These are phyloP conservation scores for Echiichthys vipera DNA, from an alignment of 2,797 vertebrate genomes.

Conservation along the genomic window DNA sequence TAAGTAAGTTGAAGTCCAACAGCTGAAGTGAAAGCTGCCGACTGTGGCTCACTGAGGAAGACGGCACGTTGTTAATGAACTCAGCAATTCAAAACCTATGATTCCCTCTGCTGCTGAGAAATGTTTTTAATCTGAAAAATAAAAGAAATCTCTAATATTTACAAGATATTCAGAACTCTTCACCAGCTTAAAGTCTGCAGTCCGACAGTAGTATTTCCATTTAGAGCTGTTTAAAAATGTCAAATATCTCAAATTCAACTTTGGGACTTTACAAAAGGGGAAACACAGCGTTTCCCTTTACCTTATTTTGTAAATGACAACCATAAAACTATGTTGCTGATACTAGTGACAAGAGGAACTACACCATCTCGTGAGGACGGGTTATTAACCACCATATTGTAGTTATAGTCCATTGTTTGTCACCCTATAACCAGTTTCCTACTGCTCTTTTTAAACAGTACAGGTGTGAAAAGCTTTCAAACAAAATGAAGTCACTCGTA, in stretches of 20 bases:
- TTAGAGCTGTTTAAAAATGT: background rate
- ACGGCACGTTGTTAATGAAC: background rate
- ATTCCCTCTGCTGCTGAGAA: background rate
- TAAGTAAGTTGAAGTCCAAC: background rate
- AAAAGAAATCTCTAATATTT: background rate
- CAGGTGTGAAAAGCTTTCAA: background rate
- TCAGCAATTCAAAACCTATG: background rate
- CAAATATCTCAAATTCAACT: background rate
- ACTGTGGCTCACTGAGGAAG: slow-evolving; percentile 2
- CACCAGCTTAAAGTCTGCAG: background rate
- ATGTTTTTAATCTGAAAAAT: background rate
- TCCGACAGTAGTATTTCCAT: background rate
- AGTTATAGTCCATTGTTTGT: background rate
- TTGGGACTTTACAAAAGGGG: background rate
- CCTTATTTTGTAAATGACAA: background rate
- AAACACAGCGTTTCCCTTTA: background rate
- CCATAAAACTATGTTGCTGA: background rate
- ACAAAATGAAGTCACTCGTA: slow-evolving; percentile 25
- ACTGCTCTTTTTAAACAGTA: no score
- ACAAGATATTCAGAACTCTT: background rate
- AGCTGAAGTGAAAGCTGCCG: slow-evolving; percentile 32
- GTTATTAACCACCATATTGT: background rate
- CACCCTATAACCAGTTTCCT: background rate
- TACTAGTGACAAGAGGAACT: background rate
- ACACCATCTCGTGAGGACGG: background rate